Conservation (phyloP, 2,797 vertebrate species). For the Eurystomus glaucurus region DNA sequence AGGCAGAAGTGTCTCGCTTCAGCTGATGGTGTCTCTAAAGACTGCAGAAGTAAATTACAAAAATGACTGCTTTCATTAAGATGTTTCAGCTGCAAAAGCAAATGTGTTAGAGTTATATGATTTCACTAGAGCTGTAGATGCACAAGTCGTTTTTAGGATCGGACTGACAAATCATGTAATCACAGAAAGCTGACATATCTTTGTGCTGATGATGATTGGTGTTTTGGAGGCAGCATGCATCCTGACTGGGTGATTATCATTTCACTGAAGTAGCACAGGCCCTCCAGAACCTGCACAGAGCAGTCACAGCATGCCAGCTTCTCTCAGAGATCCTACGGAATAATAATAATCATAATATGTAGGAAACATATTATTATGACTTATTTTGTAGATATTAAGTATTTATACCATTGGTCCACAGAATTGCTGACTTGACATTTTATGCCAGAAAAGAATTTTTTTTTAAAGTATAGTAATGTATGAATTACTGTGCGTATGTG, state of each 20-base stretch:
- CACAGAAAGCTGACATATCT: background rate
- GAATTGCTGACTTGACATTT: background rate
- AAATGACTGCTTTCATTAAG: conserved; percentile 37
- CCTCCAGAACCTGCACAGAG: background rate
- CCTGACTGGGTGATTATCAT: background rate
- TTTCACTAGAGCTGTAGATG: background rate
- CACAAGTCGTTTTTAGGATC: background rate
- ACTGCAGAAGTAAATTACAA: conserved; percentile 36
- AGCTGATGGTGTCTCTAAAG: conserved; percentile 4
- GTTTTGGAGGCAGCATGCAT: background rate
- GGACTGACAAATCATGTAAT: background rate
- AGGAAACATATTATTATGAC: background rate
- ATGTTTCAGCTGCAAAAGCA: conserved; percentile 5
- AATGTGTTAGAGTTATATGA: background rate
- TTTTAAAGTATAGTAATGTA: background rate
- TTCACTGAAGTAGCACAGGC: background rate
- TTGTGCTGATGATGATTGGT: background rate
- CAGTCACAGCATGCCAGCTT: background rate
- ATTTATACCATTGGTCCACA: background rate
- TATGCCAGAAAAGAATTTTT: background rate
- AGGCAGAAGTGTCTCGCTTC: background rate
- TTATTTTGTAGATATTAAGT: background rate
- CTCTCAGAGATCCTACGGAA: background rate
- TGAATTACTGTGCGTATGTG: background rate
- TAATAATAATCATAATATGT: too few species aligned